Conservation (phyloP, 2,797 vertebrate species). For the Anguilla obscura region DNA sequence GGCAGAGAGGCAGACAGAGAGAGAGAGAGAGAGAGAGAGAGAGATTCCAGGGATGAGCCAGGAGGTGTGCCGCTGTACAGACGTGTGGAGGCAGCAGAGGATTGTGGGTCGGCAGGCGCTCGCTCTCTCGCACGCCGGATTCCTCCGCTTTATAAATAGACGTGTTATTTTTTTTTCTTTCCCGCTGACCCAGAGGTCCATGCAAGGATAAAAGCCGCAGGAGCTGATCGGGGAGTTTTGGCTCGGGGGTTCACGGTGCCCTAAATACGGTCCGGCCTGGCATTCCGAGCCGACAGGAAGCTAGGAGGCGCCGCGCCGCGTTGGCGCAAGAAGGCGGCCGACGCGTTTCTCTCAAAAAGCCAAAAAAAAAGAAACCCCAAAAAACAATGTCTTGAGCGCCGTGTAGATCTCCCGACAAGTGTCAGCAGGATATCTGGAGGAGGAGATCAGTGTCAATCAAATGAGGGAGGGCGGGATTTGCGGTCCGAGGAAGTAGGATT, state of each 20-base stretch:
- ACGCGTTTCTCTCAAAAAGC: slow-evolving; percentile 27
- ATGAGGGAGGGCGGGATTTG: background rate
- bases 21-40: slow-evolving; percentile 4
- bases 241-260: slow-evolving; percentile 58
- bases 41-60: background rate
- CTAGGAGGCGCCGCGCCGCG: slow-evolving; percentile 33
- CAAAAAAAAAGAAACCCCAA: background rate
- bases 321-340: background rate
- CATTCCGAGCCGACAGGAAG: slow-evolving; percentile 30
- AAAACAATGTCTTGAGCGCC: background rate
- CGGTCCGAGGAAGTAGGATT: background rate
- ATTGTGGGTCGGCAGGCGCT: slow-evolving; percentile 28
- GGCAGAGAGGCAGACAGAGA: background rate
- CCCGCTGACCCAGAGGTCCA: slow-evolving; percentile 79
- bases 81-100: slow-evolving; percentile 76
- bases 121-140: slow-evolving; percentile 63
- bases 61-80: slow-evolving; percentile 25
- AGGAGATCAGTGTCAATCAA: background rate
- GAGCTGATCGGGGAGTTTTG: slow-evolving; percentile 64
- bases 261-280: slow-evolving; percentile 56
- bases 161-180: slow-evolving; percentile 71
- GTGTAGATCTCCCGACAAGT: background rate
- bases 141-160: slow-evolving; percentile 90
- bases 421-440: background rate
- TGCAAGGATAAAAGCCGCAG: slow-evolving; percentile 74